These are phyloP conservation scores for Antitype chi DNA, from an alignment of 2,888 invertebrate species.

Conservation along the genomic window DNA sequence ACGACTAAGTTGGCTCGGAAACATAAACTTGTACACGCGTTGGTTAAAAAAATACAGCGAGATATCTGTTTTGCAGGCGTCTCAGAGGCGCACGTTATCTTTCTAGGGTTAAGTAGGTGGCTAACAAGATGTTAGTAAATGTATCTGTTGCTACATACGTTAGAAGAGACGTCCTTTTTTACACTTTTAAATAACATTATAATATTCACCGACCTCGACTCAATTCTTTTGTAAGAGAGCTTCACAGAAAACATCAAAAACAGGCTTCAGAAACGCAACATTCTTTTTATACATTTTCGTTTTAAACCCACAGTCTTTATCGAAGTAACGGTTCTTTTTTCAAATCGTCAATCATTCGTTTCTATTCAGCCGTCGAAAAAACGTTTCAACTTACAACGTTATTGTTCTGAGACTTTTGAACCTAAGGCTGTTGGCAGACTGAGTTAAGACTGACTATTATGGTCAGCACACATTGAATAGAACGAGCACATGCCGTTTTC, in stretches of 20 bases:
- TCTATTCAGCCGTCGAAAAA: constrained; percentile 57
- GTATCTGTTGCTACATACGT: neutral
- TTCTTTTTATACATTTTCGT: neutral
- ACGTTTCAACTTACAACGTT: constrained; percentile 41
- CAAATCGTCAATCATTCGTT: constrained; percentile 58
- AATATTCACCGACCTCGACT: neutral
- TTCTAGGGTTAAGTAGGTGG: neutral
- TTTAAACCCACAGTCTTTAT: neutral
- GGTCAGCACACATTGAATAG: neutral
- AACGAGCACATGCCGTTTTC: neutral
- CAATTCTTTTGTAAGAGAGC: neutral
- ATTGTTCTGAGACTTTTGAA: constrained; percentile 48
- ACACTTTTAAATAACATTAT: neutral
- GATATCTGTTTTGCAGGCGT: too few species aligned
- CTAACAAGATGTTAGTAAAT: constrained; percentile 16
- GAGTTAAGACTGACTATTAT: neutral
- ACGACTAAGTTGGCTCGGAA: too few species aligned
- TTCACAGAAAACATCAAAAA: neutral
- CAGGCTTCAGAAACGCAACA: neutral
- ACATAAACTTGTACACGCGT: too few species aligned
- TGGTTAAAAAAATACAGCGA: too few species aligned
- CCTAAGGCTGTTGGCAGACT: neutral
- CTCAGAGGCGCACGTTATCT: too few species aligned
- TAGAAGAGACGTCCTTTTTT: too few species aligned
- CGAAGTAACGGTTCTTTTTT: constrained; percentile 35